These are phyloP conservation scores for Chinchilla lanigera DNA, from an alignment of 2,113 vertebrate species.

Conservation along the genomic window DNA sequence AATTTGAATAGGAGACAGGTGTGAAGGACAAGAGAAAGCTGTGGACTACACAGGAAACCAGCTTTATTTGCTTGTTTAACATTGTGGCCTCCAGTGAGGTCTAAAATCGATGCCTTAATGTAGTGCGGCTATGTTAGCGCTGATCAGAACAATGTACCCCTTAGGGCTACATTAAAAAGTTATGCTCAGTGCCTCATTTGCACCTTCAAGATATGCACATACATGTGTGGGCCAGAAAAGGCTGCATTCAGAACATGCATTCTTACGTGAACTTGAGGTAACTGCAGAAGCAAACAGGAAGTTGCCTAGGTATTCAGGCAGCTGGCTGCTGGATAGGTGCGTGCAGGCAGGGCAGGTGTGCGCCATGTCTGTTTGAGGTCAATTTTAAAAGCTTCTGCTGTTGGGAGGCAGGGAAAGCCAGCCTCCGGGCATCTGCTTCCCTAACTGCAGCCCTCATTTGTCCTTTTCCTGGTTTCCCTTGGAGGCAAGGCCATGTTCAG, in stretches of 20 bases:
- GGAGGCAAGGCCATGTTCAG: constrained; percentile 43
- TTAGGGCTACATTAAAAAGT: constrained; percentile 83
- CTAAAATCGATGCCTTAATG: constrained; percentile 59
- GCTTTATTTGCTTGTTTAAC: constrained; percentile 79
- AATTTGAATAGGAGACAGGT: constrained; percentile 36
- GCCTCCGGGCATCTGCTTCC: constrained; percentile 62
- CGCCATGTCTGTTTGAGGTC: constrained; percentile 2
- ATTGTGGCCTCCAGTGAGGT: constrained; percentile 65
- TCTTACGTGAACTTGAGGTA: constrained; percentile 78
- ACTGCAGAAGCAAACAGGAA: constrained; percentile 80
- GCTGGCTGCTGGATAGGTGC: constrained; percentile 10
- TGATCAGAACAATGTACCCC: constrained; percentile 83
- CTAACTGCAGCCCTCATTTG: constrained; percentile 38
- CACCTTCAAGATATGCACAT: constrained; percentile 83
- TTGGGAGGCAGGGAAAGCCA: constrained; percentile 22
- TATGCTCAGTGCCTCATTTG: constrained; percentile 77
- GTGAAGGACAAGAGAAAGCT: constrained; percentile 70
- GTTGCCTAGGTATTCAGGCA: constrained; percentile 69
- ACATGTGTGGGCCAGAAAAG: constrained; percentile 77
- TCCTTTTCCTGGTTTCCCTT: constrained; percentile 76
- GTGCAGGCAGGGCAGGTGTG: constrained; percentile 47
- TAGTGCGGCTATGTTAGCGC: constrained; percentile 67
- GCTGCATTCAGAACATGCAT: constrained; percentile 79
- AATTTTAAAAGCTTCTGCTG: constrained; percentile 57
- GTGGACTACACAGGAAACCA: background rate